Conservation (phyloP, 1,140 invertebrate species). For the Drosophila pseudoananassae region DNA sequence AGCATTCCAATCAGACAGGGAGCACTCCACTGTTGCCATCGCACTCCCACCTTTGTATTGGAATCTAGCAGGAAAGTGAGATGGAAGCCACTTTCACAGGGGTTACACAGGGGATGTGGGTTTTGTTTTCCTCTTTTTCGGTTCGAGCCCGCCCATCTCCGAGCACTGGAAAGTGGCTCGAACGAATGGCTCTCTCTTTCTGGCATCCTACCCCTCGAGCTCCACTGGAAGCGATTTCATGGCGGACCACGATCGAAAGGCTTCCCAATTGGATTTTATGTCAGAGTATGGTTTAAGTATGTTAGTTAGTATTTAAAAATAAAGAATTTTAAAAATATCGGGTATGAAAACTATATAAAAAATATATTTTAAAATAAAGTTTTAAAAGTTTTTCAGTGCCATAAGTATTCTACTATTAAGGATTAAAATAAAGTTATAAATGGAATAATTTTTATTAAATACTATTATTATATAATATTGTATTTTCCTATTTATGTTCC, state of each 20-base stretch:
- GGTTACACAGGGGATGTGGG: constrained; percentile 26
- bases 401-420: too few relatives aligned
- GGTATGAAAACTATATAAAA: constrained; percentile 11
- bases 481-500: not conserved
- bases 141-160: constrained; percentile 62
- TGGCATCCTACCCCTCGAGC: constrained; percentile 46
- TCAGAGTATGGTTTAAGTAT: constrained; percentile 15
- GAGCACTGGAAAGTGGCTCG: constrained; percentile 59
- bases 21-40: constrained; percentile 23
- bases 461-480: too few relatives aligned
- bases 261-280: constrained; percentile 46
- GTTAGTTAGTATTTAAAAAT: constrained; percentile 17
- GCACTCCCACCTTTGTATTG: constrained; percentile 5
- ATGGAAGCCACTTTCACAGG: constrained; percentile 21
- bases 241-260: constrained; percentile 76
- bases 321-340: not conserved
- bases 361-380: not conserved
- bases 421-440: too few relatives aligned
- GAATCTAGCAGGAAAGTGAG: constrained; percentile 31
- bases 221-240: constrained; percentile 68
- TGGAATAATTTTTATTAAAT: too few relatives aligned
- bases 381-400: not conserved
- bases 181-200: constrained; percentile 30
- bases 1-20: constrained; percentile 49
- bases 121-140: not conserved